A percentile compares a stretch with the other conserved stretches of the same genome.
phyloP scores from a whole-genome alignment of 2,888 invertebrate species.

The Acanthococcus lagerstroemiae region DNA sequence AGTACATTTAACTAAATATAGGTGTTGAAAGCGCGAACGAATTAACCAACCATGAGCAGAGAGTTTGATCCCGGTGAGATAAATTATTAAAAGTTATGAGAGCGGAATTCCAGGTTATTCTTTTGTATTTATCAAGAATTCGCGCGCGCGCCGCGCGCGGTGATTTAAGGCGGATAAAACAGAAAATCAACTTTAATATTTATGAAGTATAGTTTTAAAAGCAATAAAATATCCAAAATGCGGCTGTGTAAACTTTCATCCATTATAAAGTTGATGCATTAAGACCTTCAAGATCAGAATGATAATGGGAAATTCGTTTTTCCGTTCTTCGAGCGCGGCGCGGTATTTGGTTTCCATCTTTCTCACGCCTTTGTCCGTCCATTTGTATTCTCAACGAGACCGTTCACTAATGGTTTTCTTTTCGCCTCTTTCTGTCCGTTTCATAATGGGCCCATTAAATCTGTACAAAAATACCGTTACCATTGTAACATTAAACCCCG shows the following conservation, averaged over 20 bases:
- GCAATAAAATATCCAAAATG: slow-evolving; percentile 28
- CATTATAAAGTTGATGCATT: slow-evolving; percentile 28
- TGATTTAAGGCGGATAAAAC: slow-evolving; percentile 13
- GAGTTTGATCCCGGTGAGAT: slow-evolving; percentile 11
- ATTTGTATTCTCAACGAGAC: no score
- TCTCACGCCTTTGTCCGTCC: no score
- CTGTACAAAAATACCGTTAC: no score
- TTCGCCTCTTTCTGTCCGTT: not conserved
- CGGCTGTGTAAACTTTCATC: slow-evolving; percentile 27
- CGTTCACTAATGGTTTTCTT: not conserved
- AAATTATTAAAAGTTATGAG: slow-evolving; percentile 25
- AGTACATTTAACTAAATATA: no score
- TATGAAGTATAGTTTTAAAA: slow-evolving; percentile 25
- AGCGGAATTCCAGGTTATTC: slow-evolving; percentile 25
- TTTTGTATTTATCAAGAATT: slow-evolving; percentile 26
- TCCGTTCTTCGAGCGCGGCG: slow-evolving; percentile 3
- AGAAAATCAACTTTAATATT: slow-evolving; percentile 28
- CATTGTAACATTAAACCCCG: no score
- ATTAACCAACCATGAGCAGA: slow-evolving; percentile 7
- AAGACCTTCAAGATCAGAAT: slow-evolving; percentile 27
- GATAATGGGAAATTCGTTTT: slow-evolving; percentile 29
- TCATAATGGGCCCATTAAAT: not conserved
- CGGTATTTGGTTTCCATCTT: not conserved
- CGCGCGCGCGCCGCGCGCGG: no score
- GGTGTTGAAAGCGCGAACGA: no score